These are phyloP conservation scores for Garrulus glandarius DNA, from an alignment of 2,797 vertebrate species.

Conservation along the genomic window DNA sequence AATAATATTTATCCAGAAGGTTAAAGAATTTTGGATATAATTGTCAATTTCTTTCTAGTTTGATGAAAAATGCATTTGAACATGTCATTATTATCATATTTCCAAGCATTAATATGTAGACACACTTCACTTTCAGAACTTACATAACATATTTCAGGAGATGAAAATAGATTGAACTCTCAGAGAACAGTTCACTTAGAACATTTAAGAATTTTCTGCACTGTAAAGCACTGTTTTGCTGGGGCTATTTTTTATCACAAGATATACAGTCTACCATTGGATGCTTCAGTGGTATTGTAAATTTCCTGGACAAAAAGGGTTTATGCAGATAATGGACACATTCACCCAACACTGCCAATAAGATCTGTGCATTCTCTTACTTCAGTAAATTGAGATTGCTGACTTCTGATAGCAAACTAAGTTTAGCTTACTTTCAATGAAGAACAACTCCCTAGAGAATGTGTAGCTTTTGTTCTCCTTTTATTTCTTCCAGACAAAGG, in stretches of 20 bases:
- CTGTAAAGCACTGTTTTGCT: background rate
- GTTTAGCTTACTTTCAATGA: background rate
- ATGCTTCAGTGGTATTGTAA: background rate
- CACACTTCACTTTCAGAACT: background rate
- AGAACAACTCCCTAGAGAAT: background rate
- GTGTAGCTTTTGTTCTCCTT: background rate
- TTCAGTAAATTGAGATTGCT: background rate
- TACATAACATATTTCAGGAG: background rate
- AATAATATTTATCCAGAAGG: background rate
- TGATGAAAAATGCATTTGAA: background rate
- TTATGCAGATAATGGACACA: background rate
- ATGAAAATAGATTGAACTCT: background rate
- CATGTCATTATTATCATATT: background rate
- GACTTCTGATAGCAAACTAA: background rate
- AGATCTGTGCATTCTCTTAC: background rate
- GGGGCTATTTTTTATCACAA: background rate
- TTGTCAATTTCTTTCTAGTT: background rate
- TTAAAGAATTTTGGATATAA: background rate
- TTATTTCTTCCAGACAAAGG: background rate
- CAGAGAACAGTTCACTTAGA: background rate
- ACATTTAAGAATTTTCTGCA: background rate
- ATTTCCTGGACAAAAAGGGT: background rate
- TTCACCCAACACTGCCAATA: background rate
- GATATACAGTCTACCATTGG: background rate
- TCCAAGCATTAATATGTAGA: background rate